A percentile compares a stretch with the other conserved stretches of the same genome.
phyloP scores from a whole-genome alignment of 1,140 invertebrate genomes.

The Papilio polyxenes region DNA sequence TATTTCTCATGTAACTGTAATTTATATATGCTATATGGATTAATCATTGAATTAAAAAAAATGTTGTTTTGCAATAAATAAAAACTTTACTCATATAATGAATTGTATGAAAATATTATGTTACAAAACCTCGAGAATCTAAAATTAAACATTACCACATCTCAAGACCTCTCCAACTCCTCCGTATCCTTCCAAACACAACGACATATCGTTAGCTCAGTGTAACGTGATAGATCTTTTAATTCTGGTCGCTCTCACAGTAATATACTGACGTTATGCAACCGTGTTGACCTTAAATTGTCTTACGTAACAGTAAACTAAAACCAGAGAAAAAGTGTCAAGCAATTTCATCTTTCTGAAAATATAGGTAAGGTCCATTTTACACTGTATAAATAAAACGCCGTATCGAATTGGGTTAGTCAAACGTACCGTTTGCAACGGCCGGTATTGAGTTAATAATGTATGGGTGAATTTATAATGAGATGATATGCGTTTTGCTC shows the following conservation, averaged over 20 bases:
- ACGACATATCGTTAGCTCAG: constrained; percentile 29
- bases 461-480: constrained; percentile 42
- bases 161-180: constrained; percentile 37
- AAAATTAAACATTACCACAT: constrained; percentile 22
- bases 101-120: neutral
- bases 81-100: neutral
- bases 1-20: neutral
- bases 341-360: constrained; percentile 31
- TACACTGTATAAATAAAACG: constrained; percentile 40
- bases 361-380: constrained; percentile 39
- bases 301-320: constrained; percentile 50
- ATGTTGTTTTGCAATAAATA: neutral
- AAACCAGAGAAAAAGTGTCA: constrained; percentile 26
- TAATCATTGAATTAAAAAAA: neutral
- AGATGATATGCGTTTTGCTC: constrained; percentile 22
- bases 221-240: constrained; percentile 34
- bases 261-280: constrained; percentile 48
- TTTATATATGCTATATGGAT: neutral
- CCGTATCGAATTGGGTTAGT: constrained; percentile 44
- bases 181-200: neutral
- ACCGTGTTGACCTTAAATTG: constrained; percentile 46
- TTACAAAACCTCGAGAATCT: constrained; percentile 36
- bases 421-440: constrained; percentile 44
- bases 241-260: constrained; percentile 45
- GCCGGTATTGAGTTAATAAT: constrained; percentile 41